Percentiles rank a stretch among this genome's conserved stretches.
These are phyloP conservation scores for Hermaeophaga mercurialis DNA, from an alignment of 2,888 invertebrate species.

Conservation along the genomic window DNA sequence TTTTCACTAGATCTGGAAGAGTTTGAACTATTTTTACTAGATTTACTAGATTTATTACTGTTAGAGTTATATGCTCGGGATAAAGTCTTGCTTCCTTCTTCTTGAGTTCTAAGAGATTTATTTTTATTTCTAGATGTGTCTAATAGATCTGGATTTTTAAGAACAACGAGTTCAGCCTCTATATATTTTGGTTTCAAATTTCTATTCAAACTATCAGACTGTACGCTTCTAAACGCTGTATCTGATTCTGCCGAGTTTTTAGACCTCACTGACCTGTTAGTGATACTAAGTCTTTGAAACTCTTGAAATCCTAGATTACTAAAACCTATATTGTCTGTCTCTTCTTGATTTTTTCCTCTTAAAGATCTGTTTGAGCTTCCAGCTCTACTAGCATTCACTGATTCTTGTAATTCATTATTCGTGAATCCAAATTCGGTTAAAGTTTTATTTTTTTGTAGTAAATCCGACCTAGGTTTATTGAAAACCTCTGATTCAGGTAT, in stretches of 20 bases:
- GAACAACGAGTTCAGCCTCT: neutral
- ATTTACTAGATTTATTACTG: slow-evolving; percentile 39
- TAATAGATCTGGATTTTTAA: neutral
- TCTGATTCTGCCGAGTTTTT: neutral
- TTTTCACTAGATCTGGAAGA: slow-evolving; percentile 36
- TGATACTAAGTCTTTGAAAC: neutral
- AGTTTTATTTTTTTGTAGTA: too few relatives aligned
- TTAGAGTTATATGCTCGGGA: slow-evolving; percentile 28
- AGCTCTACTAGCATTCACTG: neutral
- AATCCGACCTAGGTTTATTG: too few relatives aligned
- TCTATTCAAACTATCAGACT: too few relatives aligned
- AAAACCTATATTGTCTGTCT: neutral
- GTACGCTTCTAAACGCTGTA: neutral
- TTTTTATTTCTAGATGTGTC: slow-evolving; percentile 9
- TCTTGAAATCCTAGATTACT: neutral
- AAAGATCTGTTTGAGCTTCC: neutral
- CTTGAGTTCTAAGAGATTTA: slow-evolving; percentile 7
- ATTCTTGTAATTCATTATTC: neutral
- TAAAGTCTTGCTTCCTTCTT: slow-evolving; percentile 12
- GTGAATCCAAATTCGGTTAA: neutral
- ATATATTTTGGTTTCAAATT: too few relatives aligned
- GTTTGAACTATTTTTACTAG: slow-evolving; percentile 40
- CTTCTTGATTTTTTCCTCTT: neutral
- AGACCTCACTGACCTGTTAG: neutral
- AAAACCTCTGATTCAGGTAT: too few relatives aligned